Percentiles rank a stretch among this genome's conserved stretches.
These are phyloP conservation scores for Stichopus chloronotus DNA, from an alignment of 35 echinoderm and acorn worm genomes.

Conservation along the genomic window DNA sequence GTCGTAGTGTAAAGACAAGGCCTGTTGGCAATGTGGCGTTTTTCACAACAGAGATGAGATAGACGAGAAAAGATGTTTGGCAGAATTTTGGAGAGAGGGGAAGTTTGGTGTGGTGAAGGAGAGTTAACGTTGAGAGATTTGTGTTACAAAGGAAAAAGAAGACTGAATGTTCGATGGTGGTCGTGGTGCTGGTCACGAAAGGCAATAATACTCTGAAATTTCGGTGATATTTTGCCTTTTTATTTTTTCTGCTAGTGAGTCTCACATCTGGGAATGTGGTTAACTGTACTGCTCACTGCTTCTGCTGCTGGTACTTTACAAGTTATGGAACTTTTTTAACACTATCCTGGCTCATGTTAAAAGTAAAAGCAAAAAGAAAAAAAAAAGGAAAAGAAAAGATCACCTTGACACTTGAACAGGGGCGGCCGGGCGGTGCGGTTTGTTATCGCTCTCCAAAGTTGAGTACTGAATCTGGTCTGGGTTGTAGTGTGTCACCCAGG, in stretches of 20 bases:
- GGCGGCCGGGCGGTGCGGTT: background rate
- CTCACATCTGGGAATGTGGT: background rate
- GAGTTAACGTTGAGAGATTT: background rate
- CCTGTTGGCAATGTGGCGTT: too few relatives aligned
- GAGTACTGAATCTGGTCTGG: background rate
- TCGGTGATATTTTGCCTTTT: slow-evolving; percentile 19
- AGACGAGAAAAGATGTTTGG: background rate
- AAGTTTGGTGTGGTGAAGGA: background rate
- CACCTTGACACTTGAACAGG: slow-evolving; percentile 47
- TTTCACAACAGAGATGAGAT: too few relatives aligned
- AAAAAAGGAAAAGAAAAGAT: background rate
- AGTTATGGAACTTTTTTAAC: background rate
- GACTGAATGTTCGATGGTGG: background rate
- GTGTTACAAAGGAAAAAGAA: background rate
- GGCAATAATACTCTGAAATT: slow-evolving; percentile 42
- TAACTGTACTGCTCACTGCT: background rate
- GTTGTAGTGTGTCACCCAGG: background rate
- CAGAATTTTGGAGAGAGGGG: background rate
- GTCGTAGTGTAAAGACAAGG: background rate
- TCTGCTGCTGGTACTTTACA: background rate
- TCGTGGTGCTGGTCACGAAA: background rate
- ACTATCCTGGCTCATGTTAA: slow-evolving; percentile 23
- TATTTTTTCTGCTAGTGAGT: background rate
- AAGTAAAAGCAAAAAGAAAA: background rate
- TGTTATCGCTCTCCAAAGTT: background rate